Evolutionary conservation across 2,113 vertebrate species (phyloP).

Genomic region (Melanostigma gelatinosum): DNA sequence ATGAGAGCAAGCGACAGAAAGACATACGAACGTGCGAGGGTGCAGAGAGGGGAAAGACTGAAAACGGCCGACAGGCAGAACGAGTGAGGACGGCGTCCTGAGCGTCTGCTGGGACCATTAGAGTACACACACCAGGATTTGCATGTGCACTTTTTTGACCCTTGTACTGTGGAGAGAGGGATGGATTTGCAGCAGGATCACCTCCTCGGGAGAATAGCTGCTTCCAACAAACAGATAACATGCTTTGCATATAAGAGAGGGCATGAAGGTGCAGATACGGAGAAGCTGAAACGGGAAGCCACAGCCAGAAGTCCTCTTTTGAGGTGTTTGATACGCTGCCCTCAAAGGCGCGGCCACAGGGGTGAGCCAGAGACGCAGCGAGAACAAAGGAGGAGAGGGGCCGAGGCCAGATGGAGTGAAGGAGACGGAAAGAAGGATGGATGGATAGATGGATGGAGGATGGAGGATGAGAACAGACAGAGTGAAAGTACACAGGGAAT

Average conservation of each 20-base stretch:
- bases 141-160: not conserved
- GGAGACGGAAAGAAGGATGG: constrained; percentile 14
- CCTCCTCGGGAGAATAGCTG: constrained; percentile 17
- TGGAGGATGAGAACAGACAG: not conserved
- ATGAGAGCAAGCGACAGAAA: constrained; percentile 26
- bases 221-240: constrained; percentile 19
- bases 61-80: constrained; percentile 36
- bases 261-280: not conserved
- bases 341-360: constrained; percentile 46
- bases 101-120: constrained; percentile 34
- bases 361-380: constrained; percentile 30
- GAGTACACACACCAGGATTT: constrained; percentile 6
- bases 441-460: not conserved
- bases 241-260: not conserved
- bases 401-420: constrained; percentile 12
- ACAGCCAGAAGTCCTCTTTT: constrained; percentile 25
- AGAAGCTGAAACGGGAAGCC: constrained; percentile 11
- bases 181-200: not conserved
- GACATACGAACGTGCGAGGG: not conserved
- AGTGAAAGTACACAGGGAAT: not conserved
- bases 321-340: constrained; percentile 47
- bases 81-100: constrained; percentile 13
- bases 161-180: not conserved
- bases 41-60: constrained; percentile 7
- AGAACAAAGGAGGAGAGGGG: constrained; percentile 35